phyloP scores from a whole-genome alignment of 64 coral and sea anemone genomes.

The Cladopsammia gracilis region DNA sequence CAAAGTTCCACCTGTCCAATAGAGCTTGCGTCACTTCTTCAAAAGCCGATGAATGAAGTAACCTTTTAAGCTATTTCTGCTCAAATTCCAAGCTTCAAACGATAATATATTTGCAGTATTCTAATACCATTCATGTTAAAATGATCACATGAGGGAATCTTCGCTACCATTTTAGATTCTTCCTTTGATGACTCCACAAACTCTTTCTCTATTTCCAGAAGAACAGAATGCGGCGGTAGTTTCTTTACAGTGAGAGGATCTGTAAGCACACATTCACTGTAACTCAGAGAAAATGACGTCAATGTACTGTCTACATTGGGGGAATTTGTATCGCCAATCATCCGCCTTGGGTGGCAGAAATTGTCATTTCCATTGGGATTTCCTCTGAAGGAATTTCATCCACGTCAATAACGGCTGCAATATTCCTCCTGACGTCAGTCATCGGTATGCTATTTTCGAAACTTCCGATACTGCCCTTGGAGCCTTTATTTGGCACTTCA shows the following conservation, averaged over 20 bases:
- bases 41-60: background rate
- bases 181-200: background rate
- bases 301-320: background rate
- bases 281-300: background rate
- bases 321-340: background rate
- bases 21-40: conserved; percentile 13
- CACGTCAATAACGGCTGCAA: background rate
- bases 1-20: background rate
- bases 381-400: background rate
- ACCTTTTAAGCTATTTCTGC: background rate
- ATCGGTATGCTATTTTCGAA: too few relatives aligned
- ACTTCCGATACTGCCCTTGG: too few relatives aligned
- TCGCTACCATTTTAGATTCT: too few relatives aligned
- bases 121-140: conserved; percentile 18
- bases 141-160: background rate
- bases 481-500: too few relatives aligned
- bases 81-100: background rate
- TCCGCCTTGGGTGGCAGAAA: background rate
- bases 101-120: background rate
- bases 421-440: background rate
- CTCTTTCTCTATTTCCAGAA: background rate
- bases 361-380: background rate
- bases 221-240: background rate
- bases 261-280: background rate
- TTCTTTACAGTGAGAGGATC: background rate